Base-by-base conservation (phyloP, 2,797 vertebrate genomes). In the Momotus momota region DNA sequence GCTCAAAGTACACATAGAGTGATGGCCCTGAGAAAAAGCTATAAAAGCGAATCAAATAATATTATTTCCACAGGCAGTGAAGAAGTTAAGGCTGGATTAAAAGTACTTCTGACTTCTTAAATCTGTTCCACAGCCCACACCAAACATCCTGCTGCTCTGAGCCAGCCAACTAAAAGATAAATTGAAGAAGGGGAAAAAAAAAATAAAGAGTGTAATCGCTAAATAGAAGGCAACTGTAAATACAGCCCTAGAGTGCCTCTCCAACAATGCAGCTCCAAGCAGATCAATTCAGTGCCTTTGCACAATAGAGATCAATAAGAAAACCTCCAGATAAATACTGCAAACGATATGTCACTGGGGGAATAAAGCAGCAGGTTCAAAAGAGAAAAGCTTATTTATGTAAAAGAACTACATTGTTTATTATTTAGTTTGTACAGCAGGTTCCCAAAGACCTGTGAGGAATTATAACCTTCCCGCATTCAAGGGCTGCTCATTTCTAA, bases 211-310 rank as follows among this genome's bases (percentile, higher is more conserved):
- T 17, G 25, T 85, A 90, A 96, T 79, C 23, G 2, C 60, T 41
- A 75, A 94, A 73, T 12, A 75, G 91, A 94, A 86, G 69, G 43
- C 92, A 95, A 75, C 60, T 67, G 73, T 91, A 96, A 94, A 91
- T 81, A 69, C 21, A 92, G 62, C 62, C 84, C 57, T 20, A 58
- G 43, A 80, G 60, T 38, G 6, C 75, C 51, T 90, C 79, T 87
- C 72, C 79, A 87, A 26, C 55, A 64, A 20, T 7, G 35, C 13
- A 23, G n/a, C 60, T 94, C 57, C 82, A 74, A 4, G 43, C 70
- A 83, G 80, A 91, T 81, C 73, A 94, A 78, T 79, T 88, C 19
- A 74, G 77, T 88, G 80, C 22, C 84, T 93, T 93, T 54, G 20
- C 73, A 92, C 64, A 93, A 65, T 58, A 55, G 54, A 94, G 62